A percentile compares a stretch with the other conserved stretches of the same genome.
phyloP scores from a whole-genome alignment of 1,140 invertebrate genomes.

The Bombus consobrinus region DNA sequence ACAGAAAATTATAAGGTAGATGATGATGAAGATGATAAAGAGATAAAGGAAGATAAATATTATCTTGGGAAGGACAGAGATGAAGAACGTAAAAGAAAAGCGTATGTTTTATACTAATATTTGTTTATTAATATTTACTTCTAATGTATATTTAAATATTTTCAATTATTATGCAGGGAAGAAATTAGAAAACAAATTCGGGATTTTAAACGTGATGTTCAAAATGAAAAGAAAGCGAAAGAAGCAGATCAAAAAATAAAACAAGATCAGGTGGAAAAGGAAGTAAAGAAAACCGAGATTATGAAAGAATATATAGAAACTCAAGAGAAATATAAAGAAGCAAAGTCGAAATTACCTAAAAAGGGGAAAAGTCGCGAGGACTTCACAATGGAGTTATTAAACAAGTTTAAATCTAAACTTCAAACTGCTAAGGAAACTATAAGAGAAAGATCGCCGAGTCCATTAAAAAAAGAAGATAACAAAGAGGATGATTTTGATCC shows the following conservation, averaged over 20 bases:
- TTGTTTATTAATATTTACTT: background rate
- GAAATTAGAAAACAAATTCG: slow-evolving; percentile 90
- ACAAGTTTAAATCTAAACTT: slow-evolving; percentile 93
- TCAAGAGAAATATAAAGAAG: slow-evolving; percentile 90
- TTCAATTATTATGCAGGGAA: slow-evolving; percentile 83
- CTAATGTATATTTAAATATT: slow-evolving; percentile 17
- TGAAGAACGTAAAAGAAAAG: slow-evolving; percentile 86
- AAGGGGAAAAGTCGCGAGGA: slow-evolving; percentile 87
- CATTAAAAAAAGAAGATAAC: slow-evolving; percentile 55
- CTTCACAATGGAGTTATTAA: slow-evolving; percentile 90
- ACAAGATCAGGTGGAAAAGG: slow-evolving; percentile 77
- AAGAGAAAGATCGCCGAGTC: slow-evolving; percentile 68
- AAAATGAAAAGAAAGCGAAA: slow-evolving; percentile 86
- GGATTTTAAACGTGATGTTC: slow-evolving; percentile 87
- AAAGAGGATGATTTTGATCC: slow-evolving; percentile 78
- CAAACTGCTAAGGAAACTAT: slow-evolving; percentile 85
- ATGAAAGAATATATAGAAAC: slow-evolving; percentile 90
- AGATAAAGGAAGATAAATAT: slow-evolving; percentile 84
- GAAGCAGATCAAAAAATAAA: slow-evolving; percentile 81
- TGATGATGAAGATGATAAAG: slow-evolving; percentile 65
- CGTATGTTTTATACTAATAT: slow-evolving; percentile 80
- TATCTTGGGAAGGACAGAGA: slow-evolving; percentile 88
- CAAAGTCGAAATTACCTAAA: slow-evolving; percentile 86
- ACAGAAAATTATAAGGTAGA: slow-evolving; percentile 72
- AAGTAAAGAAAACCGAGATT: slow-evolving; percentile 84